These are phyloP conservation scores for Agrotis puta DNA, from an alignment of 2,888 invertebrate genomes.

Conservation along the genomic window DNA sequence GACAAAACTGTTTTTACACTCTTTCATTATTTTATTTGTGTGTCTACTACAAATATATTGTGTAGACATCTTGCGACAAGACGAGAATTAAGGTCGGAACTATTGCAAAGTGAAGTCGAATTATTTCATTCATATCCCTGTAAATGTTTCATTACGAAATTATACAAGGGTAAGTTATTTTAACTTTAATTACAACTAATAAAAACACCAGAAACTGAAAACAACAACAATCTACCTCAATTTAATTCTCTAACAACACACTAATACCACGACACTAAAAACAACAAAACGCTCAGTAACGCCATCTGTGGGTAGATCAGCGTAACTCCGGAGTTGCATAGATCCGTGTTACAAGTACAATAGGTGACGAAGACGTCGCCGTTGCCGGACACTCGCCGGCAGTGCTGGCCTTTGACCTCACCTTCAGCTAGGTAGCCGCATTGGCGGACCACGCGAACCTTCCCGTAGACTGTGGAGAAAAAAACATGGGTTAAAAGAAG, in stretches of 20 bases:
- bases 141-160: background rate
- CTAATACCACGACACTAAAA: conserved; percentile 43
- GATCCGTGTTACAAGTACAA: conserved; percentile 94
- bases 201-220: background rate
- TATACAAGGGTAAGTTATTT: background rate
- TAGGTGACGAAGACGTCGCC: conserved; percentile 93
- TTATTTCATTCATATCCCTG: background rate
- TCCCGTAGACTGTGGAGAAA: conserved; percentile 93
- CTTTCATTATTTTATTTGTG: background rate
- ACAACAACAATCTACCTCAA: conserved; percentile 35
- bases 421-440: conserved; percentile 95
- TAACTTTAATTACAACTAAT: background rate
- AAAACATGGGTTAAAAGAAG: background rate
- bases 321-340: conserved; percentile 92
- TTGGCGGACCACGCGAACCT: conserved; percentile 94
- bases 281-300: conserved; percentile 53
- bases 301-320: conserved; percentile 66
- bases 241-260: conserved; percentile 28
- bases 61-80: too few species aligned
- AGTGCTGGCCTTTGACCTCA: conserved; percentile 88
- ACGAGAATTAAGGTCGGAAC: background rate
- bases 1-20: background rate
- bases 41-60: too few species aligned
- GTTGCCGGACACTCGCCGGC: conserved; percentile 93
- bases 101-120: background rate